These are phyloP conservation scores for Halocynthia roretzi DNA, from an alignment of 23 tunicate species.

Conservation along the genomic window DNA sequence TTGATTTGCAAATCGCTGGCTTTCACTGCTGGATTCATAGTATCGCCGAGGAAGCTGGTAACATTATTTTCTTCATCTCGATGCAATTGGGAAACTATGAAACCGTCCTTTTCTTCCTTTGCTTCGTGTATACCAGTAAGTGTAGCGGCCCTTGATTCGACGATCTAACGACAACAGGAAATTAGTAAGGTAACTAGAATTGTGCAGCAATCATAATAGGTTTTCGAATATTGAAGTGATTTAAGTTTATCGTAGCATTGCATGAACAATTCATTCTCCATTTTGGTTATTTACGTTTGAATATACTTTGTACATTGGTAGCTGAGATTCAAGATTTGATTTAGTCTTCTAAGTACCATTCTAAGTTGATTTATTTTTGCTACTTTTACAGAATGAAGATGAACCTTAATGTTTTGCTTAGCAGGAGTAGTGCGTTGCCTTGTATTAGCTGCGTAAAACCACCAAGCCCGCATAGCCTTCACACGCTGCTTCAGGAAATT, in stretches of 20 bases:
- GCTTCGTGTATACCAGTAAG: background rate
- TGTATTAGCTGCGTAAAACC: constrained; percentile 81
- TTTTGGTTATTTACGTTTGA: no score
- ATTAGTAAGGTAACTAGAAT: no score
- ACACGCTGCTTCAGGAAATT: constrained; percentile 67
- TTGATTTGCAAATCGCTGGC: background rate
- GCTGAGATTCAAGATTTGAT: no score
- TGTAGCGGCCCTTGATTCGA: constrained; percentile 7
- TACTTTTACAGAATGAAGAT: no score
- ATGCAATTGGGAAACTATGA: constrained; percentile 10
- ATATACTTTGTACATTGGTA: no score
- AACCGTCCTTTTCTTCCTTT: constrained; percentile 22
- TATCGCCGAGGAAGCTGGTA: background rate
- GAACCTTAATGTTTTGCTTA: constrained; percentile 63
- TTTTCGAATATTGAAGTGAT: no score
- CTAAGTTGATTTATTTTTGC: no score
- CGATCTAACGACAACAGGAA: constrained; percentile 4
- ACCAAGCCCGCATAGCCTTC: constrained; percentile 74
- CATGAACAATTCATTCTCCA: no score
- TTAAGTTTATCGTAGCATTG: no score
- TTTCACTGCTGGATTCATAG: background rate
- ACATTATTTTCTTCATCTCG: background rate
- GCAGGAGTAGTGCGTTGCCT: constrained; percentile 58
- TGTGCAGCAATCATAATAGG: no score
- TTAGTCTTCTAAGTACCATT: no score